Evolutionary conservation across 2,888 invertebrate genomes (phyloP).

Genomic region (Cinara cedri): DNA sequence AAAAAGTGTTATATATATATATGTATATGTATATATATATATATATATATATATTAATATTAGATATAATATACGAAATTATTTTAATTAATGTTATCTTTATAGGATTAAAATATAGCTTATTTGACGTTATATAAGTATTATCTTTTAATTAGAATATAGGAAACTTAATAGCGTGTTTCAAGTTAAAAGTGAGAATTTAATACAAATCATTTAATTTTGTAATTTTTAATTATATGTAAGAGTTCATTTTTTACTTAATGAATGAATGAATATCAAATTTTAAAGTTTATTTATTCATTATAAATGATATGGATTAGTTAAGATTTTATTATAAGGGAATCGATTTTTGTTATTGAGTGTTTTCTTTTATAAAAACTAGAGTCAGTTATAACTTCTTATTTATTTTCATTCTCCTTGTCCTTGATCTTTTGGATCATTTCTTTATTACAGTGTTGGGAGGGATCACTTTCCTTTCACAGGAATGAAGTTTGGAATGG

Average conservation of each 20-base stretch:
- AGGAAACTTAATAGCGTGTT: slow-evolving; percentile 9
- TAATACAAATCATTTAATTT: slow-evolving; percentile 11
- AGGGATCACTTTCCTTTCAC: no score
- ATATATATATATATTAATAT: slow-evolving; percentile 28
- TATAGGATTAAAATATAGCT: neutral
- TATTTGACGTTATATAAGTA: slow-evolving; percentile 33
- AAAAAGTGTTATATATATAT: no score
- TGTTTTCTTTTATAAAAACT: slow-evolving; percentile 50
- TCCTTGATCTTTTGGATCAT: neutral
- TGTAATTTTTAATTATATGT: slow-evolving; percentile 32
- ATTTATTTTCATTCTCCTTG: slow-evolving; percentile 7
- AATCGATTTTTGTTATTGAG: slow-evolving; percentile 41
- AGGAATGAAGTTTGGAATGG: no score
- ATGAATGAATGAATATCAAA: slow-evolving; percentile 28
- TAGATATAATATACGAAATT: slow-evolving; percentile 17
- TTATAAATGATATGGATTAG: slow-evolving; percentile 24
- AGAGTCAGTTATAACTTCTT: slow-evolving; percentile 27
- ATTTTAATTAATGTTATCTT: slow-evolving; percentile 33
- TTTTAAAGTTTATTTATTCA: slow-evolving; percentile 28
- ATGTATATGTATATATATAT: no score
- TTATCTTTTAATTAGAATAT: slow-evolving; percentile 28
- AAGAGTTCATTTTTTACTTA: slow-evolving; percentile 17
- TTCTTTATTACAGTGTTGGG: no score
- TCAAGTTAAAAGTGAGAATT: slow-evolving; percentile 31
- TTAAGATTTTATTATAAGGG: slow-evolving; percentile 40